Evolutionary conservation across 2,888 invertebrate genomes (phyloP).

Genomic region (Holacanthella duospinosa): DNA sequence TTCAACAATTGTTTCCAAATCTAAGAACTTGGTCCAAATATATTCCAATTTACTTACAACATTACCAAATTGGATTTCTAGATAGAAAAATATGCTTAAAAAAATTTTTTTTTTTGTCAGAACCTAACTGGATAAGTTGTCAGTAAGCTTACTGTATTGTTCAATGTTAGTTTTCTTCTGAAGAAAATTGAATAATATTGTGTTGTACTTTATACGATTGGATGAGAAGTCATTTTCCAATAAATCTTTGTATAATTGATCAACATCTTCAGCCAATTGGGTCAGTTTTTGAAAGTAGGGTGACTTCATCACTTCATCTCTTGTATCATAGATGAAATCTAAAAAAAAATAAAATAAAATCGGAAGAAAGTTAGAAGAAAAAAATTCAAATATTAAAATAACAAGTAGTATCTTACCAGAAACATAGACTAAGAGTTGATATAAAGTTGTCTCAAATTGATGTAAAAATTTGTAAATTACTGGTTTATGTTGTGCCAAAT

Average conservation of each 20-base stretch:
- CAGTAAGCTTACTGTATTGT: slow-evolving; percentile 13
- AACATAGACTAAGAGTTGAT: slow-evolving; percentile 20
- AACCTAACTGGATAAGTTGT: slow-evolving; percentile 3
- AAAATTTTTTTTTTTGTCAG: not conserved
- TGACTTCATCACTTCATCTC: slow-evolving; percentile 65
- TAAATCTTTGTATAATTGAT: slow-evolving; percentile 65
- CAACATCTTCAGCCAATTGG: slow-evolving; percentile 68
- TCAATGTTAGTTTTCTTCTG: slow-evolving; percentile 46
- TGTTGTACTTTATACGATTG: slow-evolving; percentile 64
- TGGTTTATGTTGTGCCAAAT: slow-evolving; percentile 27
- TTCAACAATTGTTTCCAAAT: slow-evolving; percentile 16
- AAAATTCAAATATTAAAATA: not conserved
- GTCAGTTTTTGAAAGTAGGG: slow-evolving; percentile 70
- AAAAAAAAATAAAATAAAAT: slow-evolving; percentile 29
- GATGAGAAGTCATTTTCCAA: slow-evolving; percentile 65
- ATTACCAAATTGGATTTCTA: slow-evolving; percentile 14
- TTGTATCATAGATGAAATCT: slow-evolving; percentile 69
- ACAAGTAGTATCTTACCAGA: slow-evolving; percentile 32
- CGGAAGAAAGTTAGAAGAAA: too few relatives aligned
- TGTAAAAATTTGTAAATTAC: slow-evolving; percentile 21
- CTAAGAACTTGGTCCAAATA: slow-evolving; percentile 9
- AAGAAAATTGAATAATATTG: slow-evolving; percentile 55
- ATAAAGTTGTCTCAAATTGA: slow-evolving; percentile 23
- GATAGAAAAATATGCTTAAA: slow-evolving; percentile 7
- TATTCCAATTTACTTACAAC: slow-evolving; percentile 14